phyloP scores from a whole-genome alignment of 2,797 vertebrate genomes.

The Pangasius mekongensis region DNA sequence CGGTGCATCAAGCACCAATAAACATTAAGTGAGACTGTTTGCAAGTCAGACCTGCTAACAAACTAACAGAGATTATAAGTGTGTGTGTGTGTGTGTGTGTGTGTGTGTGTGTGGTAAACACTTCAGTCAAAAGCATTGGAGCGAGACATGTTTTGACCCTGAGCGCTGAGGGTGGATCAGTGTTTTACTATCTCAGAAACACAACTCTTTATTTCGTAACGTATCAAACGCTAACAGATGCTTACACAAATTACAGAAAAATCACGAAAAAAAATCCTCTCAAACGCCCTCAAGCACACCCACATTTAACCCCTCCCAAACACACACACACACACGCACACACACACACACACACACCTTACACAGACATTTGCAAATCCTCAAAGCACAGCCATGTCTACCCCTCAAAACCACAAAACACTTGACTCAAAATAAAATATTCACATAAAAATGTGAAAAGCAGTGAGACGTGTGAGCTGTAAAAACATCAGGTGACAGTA shows the following conservation, averaged over 20 bases:
- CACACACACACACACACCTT: not conserved
- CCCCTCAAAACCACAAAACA: not conserved
- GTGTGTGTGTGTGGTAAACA: constrained; percentile 37
- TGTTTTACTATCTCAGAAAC: not conserved
- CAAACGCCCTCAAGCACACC: not conserved
- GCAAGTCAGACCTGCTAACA: too few relatives aligned
- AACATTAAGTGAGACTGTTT: too few relatives aligned
- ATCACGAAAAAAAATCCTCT: not conserved
- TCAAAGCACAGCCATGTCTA: not conserved
- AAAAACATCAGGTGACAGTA: not conserved
- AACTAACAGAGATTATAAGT: not conserved
- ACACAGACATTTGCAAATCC: not conserved
- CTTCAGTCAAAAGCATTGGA: constrained; percentile 50
- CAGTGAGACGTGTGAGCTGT: not conserved
- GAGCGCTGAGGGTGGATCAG: not conserved
- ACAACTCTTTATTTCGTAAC: not conserved
- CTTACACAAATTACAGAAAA: not conserved
- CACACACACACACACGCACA: not conserved
- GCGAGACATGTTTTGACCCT: constrained; percentile 23
- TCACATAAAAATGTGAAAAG: not conserved
- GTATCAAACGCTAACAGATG: not conserved
- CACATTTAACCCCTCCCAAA: too few relatives aligned
- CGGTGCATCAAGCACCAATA: too few relatives aligned
- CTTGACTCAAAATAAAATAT: not conserved
- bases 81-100: constrained; percentile 16